These are phyloP conservation scores for Matsumyia berberina DNA, from an alignment of 2,888 invertebrate species.

Conservation along the genomic window DNA sequence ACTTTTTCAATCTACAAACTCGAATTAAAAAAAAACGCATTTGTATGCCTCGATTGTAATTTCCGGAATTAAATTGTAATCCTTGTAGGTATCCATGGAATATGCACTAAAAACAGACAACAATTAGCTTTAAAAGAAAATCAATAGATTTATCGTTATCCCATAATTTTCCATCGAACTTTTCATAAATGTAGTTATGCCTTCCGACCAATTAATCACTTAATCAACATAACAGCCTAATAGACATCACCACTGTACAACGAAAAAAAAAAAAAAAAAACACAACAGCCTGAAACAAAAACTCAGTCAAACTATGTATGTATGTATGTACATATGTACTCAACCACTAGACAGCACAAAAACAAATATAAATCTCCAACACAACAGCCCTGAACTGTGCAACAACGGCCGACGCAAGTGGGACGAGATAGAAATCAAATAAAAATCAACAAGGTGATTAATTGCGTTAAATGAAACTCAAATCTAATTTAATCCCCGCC, in stretches of 20 bases:
- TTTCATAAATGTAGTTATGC: background rate
- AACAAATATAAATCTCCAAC: background rate
- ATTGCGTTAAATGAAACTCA: slow-evolving; percentile 46
- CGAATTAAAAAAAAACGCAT: too few species aligned
- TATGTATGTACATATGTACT: background rate
- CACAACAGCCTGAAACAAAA: slow-evolving; percentile 1
- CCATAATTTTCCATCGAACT: background rate
- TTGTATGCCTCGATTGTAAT: too few species aligned
- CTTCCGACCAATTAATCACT: slow-evolving; percentile 29
- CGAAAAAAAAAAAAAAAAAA: background rate
- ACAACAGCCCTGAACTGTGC: background rate
- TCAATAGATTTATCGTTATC: background rate
- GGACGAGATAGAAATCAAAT: slow-evolving; percentile 33
- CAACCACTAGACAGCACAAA: background rate
- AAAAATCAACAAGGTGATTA: slow-evolving; percentile 52
- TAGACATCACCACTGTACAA: background rate
- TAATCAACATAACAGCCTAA: slow-evolving; percentile 19
- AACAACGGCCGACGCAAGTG: background rate
- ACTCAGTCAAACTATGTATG: background rate
- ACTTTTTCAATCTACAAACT: too few species aligned
- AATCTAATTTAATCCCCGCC: slow-evolving; percentile 46
- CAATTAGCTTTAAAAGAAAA: background rate
- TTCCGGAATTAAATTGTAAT: too few species aligned
- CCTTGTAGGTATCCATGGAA: too few species aligned
- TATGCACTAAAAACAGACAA: too few species aligned